Base-by-base conservation (phyloP, 1,140 invertebrate genomes). In the Trichomalopsis sarcophagae region DNA sequence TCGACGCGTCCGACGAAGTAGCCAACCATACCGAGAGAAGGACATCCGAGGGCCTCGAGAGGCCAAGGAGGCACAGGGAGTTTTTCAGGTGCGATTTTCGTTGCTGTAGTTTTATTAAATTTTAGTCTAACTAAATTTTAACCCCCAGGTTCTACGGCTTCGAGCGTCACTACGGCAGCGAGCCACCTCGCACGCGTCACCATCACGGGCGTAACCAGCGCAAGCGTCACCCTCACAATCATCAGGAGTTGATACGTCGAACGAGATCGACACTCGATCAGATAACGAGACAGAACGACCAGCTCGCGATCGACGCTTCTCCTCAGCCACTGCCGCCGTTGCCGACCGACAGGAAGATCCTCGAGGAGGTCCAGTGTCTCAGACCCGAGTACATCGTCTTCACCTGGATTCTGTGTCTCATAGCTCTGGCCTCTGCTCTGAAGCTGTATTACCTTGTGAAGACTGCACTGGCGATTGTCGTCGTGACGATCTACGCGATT, bases 401-500 rank as follows among this genome's bases (percentile, higher is more conserved):
- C 91, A 98, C 97, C 0, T 99, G 98, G 97, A 96, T 99, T 33
- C 93, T 99, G n/a, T 98, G 97, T 84, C 94, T 99, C 62, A 96
- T 99, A 0, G 97, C 97, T 0, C 93, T 98, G 82, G 97, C 97
- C 2, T 97, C 98, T 0, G 98, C 98, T n/a, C 92, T 99, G 13
- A 98, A 98, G 90, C 93, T 99, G 6, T 98, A 98, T 89, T 99
- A 98, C 90, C 90, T 98, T 73, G 96, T 98, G 47, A 99, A 99
- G 93, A 96, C 97, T 0, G 93, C 96, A 1, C 92, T 99, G 84
- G 96, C 98, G 0, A 90, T 96, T 2, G 91, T 96, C 1, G 97
- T 98, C 94, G 95, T 97, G 0, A 89, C 94, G 0, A 93, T 95
- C 79, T 97, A 97, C 88, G 94, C 95, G 0, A 88, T 95, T 1